Base-by-base conservation (phyloP, 2,113 vertebrate species). In the Halcyon senegalensis region DNA sequence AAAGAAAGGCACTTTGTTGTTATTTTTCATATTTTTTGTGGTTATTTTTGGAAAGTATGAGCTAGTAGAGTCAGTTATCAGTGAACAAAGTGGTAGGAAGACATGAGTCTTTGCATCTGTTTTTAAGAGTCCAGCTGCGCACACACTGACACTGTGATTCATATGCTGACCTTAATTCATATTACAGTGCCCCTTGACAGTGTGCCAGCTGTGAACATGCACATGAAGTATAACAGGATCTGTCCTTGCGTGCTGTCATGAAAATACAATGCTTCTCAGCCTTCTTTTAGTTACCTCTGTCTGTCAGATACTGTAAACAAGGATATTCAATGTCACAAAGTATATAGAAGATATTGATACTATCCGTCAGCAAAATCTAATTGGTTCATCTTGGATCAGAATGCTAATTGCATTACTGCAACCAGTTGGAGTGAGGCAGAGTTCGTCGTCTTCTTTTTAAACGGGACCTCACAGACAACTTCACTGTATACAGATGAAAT, bases 91-190 rank as follows among this genome's bases (percentile, higher is more conserved):
- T 46, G 25, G 41, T 69, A 53, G 69, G 66, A 82, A 85, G 50
- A 55, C 1, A 3, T 13, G 69, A 89, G 16, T 53, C 62, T 94
- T 91, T 84, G 43, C 69, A 46, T 78, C 56, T 89, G 51, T 73
- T 86, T 83, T 88, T 60, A 67, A 81, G 73, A 81, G 70, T 91
- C 81, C 84, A 91, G 62, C 94, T 89, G 80, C 84, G 84, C 48
- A 10, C 50, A 59, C 58, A 35, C 21, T 73, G 91, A 91, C 84
- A 62, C 28, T 28, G 64, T 94, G 87, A 83, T 92, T 84, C 84
- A 73, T 87, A 50, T 73, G 46, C 80, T 93, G 91, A 96, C 91
- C 91, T 94, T 93, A 94, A 94, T 94, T 92, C 74, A 48, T 76
- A 85, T 63, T 94, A 89, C 92, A 89, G 58, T 91, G 86, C 74